Evolutionary conservation across 2,113 vertebrate species (phyloP).

Genomic region (Steatornis caripensis): DNA sequence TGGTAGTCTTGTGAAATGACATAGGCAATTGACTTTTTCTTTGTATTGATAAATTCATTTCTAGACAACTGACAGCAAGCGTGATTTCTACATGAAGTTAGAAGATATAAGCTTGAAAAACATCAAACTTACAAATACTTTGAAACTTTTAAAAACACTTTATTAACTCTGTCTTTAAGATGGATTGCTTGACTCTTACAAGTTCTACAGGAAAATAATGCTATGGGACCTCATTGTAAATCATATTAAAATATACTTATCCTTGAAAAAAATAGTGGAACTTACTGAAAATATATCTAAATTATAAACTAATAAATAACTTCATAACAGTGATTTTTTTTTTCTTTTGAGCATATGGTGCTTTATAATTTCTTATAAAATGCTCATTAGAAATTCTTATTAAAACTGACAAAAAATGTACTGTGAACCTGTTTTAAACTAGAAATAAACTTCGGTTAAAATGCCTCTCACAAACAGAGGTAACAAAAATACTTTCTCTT

Average conservation of each 20-base stretch:
- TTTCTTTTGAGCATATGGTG: not conserved
- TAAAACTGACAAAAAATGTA: not conserved
- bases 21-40: not conserved
- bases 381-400: not conserved
- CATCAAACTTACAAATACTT: not conserved
- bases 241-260: not conserved
- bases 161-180: not conserved
- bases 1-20: not conserved
- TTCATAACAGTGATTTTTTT: not conserved
- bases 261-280: not conserved
- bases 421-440: not conserved
- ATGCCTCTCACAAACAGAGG: not conserved
- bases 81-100: not conserved
- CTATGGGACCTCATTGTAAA: not conserved
- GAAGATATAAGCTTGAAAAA: not conserved
- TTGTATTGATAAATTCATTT: not conserved
- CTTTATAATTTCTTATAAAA: not conserved
- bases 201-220: not conserved
- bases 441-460: not conserved
- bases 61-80: not conserved
- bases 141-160: not conserved
- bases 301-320: not conserved
- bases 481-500: not conserved
- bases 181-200: not conserved
- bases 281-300: not conserved